Conservation (phyloP, 2,888 invertebrate genomes). For the Cybosia mesomella region DNA sequence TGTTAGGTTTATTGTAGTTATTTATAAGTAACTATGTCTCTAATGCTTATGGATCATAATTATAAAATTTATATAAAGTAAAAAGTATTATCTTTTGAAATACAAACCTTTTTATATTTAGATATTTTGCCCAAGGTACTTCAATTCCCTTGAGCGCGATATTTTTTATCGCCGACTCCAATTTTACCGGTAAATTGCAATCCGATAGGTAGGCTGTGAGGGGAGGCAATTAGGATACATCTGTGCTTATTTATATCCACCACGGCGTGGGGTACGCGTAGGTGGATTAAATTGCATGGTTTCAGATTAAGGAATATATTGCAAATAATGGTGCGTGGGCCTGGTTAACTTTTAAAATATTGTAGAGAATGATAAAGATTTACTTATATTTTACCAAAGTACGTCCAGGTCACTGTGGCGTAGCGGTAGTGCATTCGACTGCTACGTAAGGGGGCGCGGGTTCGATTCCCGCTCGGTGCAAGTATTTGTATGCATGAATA, state of each 20-base stretch:
- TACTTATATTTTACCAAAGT: neutral
- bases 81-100: too few species aligned
- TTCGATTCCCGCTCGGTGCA: too few species aligned
- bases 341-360: neutral
- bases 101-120: slow-evolving; percentile 13
- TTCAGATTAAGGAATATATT: slow-evolving; percentile 16
- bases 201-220: slow-evolving; percentile 74
- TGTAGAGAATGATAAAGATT: neutral
- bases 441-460: too few species aligned
- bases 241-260: slow-evolving; percentile 42
- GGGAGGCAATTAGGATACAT: slow-evolving; percentile 53
- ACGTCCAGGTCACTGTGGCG: too few species aligned
- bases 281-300: slow-evolving; percentile 13
- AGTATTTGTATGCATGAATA: too few species aligned
- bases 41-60: too few species aligned
- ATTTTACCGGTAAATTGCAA: slow-evolving; percentile 77
- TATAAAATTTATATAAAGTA: too few species aligned
- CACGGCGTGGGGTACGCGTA: slow-evolving; percentile 3
- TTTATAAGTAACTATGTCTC: too few species aligned
- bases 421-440: too few species aligned
- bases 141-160: slow-evolving; percentile 66
- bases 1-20: too few species aligned
- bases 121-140: slow-evolving; percentile 31
- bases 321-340: neutral
- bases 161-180: slow-evolving; percentile 71